These are phyloP conservation scores for Turritopsis rubra DNA, from an alignment of 30 jellyfish, hydroid and myxozoan genomes.

Conservation along the genomic window DNA sequence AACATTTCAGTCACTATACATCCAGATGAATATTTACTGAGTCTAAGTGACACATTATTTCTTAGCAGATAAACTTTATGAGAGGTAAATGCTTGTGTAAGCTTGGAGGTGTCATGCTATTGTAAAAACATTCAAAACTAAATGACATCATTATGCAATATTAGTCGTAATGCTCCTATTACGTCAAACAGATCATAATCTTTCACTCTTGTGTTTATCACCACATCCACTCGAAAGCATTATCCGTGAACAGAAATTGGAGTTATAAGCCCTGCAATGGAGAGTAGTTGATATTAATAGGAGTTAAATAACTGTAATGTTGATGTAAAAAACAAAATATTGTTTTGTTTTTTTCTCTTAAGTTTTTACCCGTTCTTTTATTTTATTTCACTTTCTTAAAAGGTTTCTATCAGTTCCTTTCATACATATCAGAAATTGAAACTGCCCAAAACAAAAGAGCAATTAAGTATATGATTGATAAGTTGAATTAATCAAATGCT, in stretches of 20 bases:
- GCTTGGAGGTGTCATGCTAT: no score
- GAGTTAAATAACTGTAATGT: not conserved
- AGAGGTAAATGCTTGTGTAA: no score
- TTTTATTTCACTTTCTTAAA: not conserved
- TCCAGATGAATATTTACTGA: no score
- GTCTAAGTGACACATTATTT: not conserved
- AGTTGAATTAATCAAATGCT: not conserved
- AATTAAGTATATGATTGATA: not conserved
- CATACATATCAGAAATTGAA: no score
- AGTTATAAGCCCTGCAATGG: not conserved
- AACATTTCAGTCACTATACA: not conserved
- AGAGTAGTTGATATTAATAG: not conserved
- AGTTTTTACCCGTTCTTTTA: not conserved
- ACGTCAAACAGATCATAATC: not conserved
- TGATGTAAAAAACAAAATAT: not conserved
- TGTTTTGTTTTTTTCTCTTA: no score
- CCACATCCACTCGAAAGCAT: not conserved
- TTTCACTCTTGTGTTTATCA: not conserved
- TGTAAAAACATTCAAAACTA: not conserved
- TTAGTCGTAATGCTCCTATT: not conserved
- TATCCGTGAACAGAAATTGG: not conserved
- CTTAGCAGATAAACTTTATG: not conserved
- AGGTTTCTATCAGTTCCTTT: not conserved
- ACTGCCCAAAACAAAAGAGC: not conserved
- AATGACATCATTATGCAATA: not conserved